Conservation (phyloP, 2,888 invertebrate species). For the Epirrita christyi region DNA sequence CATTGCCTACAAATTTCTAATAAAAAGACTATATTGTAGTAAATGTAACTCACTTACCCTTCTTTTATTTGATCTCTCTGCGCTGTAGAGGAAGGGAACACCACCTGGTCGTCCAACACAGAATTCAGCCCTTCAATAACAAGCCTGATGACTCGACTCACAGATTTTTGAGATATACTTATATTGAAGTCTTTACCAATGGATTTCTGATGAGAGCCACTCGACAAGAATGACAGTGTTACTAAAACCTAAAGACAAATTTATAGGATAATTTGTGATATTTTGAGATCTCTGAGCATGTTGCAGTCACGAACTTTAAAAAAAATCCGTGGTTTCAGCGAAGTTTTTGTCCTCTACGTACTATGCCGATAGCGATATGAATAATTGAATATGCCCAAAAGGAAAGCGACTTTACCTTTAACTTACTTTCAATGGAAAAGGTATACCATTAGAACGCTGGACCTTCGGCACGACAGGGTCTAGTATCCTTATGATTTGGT, state of each 20-base stretch:
- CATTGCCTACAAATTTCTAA: too few species aligned
- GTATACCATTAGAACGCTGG: conserved; percentile 63
- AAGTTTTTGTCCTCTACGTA: too few species aligned
- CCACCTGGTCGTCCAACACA: conserved; percentile 54
- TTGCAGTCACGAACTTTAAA: too few species aligned
- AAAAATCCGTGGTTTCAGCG: too few species aligned
- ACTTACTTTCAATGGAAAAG: conserved; percentile 61
- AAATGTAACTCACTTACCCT: conserved; percentile 45
- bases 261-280: not conserved
- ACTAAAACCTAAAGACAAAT: conserved; percentile 51
- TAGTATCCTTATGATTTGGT: conserved; percentile 55
- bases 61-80: conserved; percentile 60
- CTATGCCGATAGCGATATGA: too few species aligned
- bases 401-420: not conserved
- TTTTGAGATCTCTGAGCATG: not conserved
- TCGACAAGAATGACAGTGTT: conserved; percentile 59
- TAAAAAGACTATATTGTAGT: too few species aligned
- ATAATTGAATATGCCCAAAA: too few species aligned
- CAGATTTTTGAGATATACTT: conserved; percentile 64
- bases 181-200: conserved; percentile 62
- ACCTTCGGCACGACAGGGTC: conserved; percentile 63
- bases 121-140: conserved; percentile 61
- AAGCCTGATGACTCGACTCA: conserved; percentile 59
- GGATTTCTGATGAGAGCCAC: conserved; percentile 62
- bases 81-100: conserved; percentile 51